Evolutionary conservation across 2,113 vertebrate species (phyloP).

Genomic region (Dromiciops gliroides): DNA sequence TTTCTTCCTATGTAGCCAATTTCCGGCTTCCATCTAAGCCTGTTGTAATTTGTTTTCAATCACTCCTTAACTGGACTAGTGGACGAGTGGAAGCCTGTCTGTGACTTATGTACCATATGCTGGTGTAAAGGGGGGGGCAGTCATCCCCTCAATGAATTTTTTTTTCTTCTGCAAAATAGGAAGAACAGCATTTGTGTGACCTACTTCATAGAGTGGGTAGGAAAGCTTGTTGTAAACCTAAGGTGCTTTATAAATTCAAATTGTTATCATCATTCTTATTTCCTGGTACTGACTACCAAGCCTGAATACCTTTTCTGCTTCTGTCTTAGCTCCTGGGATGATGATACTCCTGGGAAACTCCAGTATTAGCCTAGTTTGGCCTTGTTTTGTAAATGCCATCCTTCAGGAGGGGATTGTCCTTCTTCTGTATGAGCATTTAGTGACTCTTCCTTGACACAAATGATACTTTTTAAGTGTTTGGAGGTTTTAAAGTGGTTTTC

Average conservation of each 20-base stretch:
- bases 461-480: not conserved
- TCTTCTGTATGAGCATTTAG: not conserved
- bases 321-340: not conserved
- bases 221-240: not conserved
- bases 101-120: not conserved
- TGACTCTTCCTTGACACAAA: not conserved
- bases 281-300: not conserved
- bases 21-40: not conserved
- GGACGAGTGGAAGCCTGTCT: not conserved
- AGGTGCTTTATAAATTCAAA: not conserved
- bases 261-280: not conserved
- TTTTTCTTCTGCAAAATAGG: not conserved
- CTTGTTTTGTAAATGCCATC: not conserved
- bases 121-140: not conserved
- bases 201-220: not conserved
- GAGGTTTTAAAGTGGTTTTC: no score
- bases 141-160: not conserved
- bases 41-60: no score
- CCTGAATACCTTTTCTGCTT: not conserved
- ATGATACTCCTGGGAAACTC: not conserved
- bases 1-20: not conserved
- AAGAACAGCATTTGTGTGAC: not conserved
- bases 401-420: not conserved
- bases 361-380: not conserved
- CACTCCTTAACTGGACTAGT: not conserved